Conservation (phyloP, 1,140 invertebrate species). For the Gryon sp. region DNA sequence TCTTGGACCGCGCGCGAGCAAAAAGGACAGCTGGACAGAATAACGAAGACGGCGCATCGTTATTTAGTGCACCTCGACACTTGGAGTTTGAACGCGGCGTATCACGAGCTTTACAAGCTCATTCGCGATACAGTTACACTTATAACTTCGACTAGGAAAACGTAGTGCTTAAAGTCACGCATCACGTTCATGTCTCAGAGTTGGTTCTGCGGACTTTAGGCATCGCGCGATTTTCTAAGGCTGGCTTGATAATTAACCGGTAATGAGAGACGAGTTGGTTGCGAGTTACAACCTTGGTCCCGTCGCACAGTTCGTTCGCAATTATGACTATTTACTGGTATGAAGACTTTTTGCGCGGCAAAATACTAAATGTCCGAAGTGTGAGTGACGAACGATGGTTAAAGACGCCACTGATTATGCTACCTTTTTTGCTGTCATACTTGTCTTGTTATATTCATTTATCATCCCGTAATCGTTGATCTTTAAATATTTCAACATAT, state of each 20-base stretch:
- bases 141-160: slow-evolving; percentile 53
- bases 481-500: too few species aligned
- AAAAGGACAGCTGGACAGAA: not conserved
- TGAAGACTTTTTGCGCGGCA: slow-evolving; percentile 35
- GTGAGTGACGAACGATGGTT: not conserved
- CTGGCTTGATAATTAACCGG: slow-evolving; percentile 63
- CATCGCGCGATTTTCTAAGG: slow-evolving; percentile 34
- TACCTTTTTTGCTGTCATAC: not conserved
- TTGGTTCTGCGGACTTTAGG: slow-evolving; percentile 40
- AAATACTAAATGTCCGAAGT: slow-evolving; percentile 15
- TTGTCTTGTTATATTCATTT: not conserved
- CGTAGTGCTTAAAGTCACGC: slow-evolving; percentile 60
- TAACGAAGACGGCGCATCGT: not conserved
- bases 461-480: slow-evolving; percentile 1
- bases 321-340: slow-evolving; percentile 40
- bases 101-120: slow-evolving; percentile 55
- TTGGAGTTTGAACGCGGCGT: not conserved
- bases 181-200: slow-evolving; percentile 56
- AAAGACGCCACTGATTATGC: slow-evolving; percentile 1
- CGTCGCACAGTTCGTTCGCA: slow-evolving; percentile 22
- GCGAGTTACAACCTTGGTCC: slow-evolving; percentile 49
- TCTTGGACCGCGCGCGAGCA: slow-evolving; percentile 10
- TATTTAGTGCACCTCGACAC: too few species aligned
- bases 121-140: slow-evolving; percentile 56
- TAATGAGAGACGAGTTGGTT: slow-evolving; percentile 62